Percentiles rank a stretch among this genome's conserved stretches.
Conservation (phyloP, 2,797 vertebrate genomes). For the Spheniscus humboldti region DNA sequence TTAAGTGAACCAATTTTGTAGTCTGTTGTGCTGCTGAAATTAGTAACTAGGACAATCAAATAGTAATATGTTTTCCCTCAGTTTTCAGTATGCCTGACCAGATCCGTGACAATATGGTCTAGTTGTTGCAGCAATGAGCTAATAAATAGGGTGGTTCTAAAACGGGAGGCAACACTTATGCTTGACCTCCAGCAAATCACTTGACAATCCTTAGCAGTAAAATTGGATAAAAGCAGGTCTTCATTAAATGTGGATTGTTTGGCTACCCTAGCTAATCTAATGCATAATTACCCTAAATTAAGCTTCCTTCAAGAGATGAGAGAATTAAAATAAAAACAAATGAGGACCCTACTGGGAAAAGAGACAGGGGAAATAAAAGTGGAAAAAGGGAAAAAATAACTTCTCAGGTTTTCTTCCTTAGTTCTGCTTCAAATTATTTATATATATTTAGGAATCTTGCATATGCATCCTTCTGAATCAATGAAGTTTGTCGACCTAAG, state of each 20-base stretch:
- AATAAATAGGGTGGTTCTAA: background rate
- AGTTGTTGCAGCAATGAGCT: background rate
- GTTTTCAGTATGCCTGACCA: background rate
- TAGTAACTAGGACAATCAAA: background rate
- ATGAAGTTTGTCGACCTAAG: background rate
- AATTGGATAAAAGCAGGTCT: background rate
- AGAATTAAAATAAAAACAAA: background rate
- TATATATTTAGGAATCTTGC: background rate
- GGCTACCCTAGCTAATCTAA: background rate
- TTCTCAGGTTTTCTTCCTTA: background rate
- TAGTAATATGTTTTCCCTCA: background rate
- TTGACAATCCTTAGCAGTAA: background rate
- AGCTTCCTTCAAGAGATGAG: background rate
- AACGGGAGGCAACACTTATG: background rate
- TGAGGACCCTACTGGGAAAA: background rate
- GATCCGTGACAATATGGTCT: background rate
- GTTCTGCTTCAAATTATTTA: background rate
- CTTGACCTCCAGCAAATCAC: background rate
- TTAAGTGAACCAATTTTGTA: background rate
- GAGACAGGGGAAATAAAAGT: background rate
- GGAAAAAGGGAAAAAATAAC: background rate
- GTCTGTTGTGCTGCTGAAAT: background rate
- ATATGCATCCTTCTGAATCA: rapidly evolving
- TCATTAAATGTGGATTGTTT: background rate
- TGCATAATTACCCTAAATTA: background rate